These are phyloP conservation scores for Pseudococcus viburni DNA, from an alignment of 2,888 invertebrate species.

Conservation along the genomic window DNA sequence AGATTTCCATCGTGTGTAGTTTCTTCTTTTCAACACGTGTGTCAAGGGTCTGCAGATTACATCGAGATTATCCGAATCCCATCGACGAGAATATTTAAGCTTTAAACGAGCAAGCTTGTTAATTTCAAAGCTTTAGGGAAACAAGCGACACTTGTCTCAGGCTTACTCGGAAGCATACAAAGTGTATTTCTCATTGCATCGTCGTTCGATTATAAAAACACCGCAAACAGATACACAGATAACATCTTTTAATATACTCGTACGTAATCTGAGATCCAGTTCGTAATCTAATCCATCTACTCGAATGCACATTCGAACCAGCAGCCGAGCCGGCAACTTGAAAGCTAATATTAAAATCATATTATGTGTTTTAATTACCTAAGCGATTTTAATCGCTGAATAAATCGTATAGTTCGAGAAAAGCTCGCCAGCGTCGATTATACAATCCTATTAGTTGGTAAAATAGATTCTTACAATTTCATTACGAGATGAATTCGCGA, in stretches of 20 bases:
- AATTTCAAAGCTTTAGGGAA: not conserved
- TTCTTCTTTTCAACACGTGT: not conserved
- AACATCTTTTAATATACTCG: not conserved
- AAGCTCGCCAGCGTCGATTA: not conserved
- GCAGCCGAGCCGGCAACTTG: not conserved
- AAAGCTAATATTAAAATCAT: conserved; percentile 3
- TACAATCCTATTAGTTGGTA: not conserved
- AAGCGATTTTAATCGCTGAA: not conserved
- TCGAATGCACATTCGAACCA: not conserved
- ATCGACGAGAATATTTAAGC: not conserved
- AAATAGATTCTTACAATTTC: not conserved
- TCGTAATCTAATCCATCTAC: conserved; percentile 7
- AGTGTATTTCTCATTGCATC: not conserved
- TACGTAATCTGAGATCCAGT: not conserved
- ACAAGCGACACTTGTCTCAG: not conserved
- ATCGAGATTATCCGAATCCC: not conserved
- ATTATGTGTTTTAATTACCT: conserved; percentile 27
- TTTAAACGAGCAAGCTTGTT: not conserved
- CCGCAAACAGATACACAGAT: not conserved
- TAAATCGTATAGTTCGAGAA: not conserved
- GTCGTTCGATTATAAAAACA: not conserved
- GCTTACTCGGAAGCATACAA: not conserved
- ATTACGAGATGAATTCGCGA: not conserved
- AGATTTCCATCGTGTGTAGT: not conserved
- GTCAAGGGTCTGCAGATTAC: not conserved